Conservation (phyloP, 2,888 invertebrate genomes). For the Atethmia centrago region DNA sequence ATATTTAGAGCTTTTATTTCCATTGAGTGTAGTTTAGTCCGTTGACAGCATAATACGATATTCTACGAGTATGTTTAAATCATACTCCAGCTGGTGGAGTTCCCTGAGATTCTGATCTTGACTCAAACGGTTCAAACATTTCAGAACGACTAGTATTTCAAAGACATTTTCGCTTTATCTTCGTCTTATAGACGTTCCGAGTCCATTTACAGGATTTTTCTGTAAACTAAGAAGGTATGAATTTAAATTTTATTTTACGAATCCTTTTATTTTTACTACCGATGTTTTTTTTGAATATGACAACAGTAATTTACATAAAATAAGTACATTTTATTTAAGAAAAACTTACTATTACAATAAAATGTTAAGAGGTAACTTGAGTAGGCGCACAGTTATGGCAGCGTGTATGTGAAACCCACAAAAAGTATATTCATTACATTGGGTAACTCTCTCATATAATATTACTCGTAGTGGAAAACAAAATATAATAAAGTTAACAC, state of each 20-base stretch:
- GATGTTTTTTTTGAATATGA: not conserved
- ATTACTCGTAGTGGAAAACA: conserved; percentile 2
- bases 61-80: conserved; percentile 28
- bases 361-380: conserved; percentile 1
- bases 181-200: conserved; percentile 25
- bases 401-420: not conserved
- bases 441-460: not conserved
- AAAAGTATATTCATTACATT: not conserved
- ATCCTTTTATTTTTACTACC: conserved; percentile 16
- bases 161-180: conserved; percentile 46
- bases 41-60: conserved; percentile 28
- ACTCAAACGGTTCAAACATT: conserved; percentile 40
- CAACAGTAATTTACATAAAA: conserved; percentile 18
- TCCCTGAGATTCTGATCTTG: conserved; percentile 27
- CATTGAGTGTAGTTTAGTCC: not conserved
- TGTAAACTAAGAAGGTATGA: conserved; percentile 20
- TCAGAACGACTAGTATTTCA: conserved; percentile 41
- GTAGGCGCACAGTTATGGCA: not conserved
- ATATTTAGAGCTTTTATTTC: conserved; percentile 42
- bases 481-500: not conserved
- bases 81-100: conserved; percentile 22
- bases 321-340: not conserved
- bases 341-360: not conserved
- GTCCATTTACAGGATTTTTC: conserved; percentile 11
- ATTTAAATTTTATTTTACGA: conserved; percentile 36